A percentile compares a stretch with the other conserved stretches of the same genome.
Conservation (phyloP, 2,797 vertebrate species). For the Pseudochromis fuscus region DNA sequence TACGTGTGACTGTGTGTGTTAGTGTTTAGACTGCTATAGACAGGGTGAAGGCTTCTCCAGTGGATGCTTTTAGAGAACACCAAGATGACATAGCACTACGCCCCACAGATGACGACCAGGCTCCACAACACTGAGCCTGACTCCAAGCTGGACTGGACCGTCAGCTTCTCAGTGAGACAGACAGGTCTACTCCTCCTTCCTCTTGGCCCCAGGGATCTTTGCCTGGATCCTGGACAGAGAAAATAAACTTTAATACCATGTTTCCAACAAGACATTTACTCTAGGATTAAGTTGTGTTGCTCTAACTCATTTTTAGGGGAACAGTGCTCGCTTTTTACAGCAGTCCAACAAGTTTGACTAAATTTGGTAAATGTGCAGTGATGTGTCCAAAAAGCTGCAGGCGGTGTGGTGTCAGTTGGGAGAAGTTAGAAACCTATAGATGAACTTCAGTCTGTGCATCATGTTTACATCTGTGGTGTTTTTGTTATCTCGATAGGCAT, state of each 20-base stretch:
- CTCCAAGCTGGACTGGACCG: conserved; percentile 71
- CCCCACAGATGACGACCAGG: conserved; percentile 85
- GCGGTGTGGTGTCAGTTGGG: not conserved
- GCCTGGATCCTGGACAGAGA: conserved; percentile 92
- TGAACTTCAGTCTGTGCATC: not conserved
- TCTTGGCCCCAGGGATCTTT: conserved; percentile 98
- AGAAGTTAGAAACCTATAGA: not conserved
- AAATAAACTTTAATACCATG: conserved; percentile 24
- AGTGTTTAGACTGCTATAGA: conserved; percentile 90
- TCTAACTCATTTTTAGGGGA: not conserved
- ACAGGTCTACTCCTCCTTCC: conserved; percentile 92
- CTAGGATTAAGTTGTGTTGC: conserved; percentile 17
- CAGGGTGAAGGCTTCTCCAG: conserved; percentile 89
- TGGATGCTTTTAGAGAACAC: conserved; percentile 88
- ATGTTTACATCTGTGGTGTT: too few relatives aligned
- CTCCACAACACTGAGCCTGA: conserved; percentile 69
- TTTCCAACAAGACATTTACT: conserved; percentile 22
- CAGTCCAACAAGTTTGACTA: conserved; percentile 17
- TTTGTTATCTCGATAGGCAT: too few relatives aligned
- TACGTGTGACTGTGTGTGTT: conserved; percentile 82
- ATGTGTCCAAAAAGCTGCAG: conserved; percentile 2
- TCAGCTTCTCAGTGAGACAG: conserved; percentile 56
- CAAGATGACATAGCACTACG: conserved; percentile 86
- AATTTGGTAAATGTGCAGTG: conserved; percentile 28
- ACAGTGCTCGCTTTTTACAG: conserved; percentile 39